A percentile compares a stretch with the other conserved stretches of the same genome.
Conservation (phyloP, 1,140 invertebrate species). For the Leptinotarsa undecemlineata region DNA sequence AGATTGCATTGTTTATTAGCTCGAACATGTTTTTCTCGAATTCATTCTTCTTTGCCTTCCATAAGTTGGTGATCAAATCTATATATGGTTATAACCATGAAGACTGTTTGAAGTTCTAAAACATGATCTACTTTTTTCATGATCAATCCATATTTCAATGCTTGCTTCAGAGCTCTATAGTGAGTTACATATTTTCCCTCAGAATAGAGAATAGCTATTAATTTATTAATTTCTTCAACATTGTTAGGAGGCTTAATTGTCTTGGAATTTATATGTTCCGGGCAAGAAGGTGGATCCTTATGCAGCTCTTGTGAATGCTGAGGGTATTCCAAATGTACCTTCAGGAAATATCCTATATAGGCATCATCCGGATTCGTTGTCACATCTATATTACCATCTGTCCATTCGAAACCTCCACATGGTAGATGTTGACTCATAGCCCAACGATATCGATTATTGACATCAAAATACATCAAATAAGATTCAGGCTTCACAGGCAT, state of each 20-base stretch:
- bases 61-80: slow-evolving; percentile 49
- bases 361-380: too few relatives aligned
- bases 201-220: too few relatives aligned
- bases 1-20: slow-evolving; percentile 55
- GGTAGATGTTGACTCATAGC: too few relatives aligned
- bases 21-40: slow-evolving; percentile 60
- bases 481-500: too few relatives aligned
- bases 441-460: too few relatives aligned
- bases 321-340: slow-evolving; percentile 31
- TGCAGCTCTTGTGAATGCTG: too few relatives aligned
- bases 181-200: slow-evolving; percentile 37
- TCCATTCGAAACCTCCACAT: too few relatives aligned
- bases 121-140: slow-evolving; percentile 50
- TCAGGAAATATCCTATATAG: too few relatives aligned
- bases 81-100: slow-evolving; percentile 52
- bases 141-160: slow-evolving; percentile 47
- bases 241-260: slow-evolving; percentile 41
- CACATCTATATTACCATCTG: too few relatives aligned
- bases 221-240: slow-evolving; percentile 36
- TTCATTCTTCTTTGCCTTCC: slow-evolving; percentile 46
- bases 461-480: too few relatives aligned
- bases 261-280: slow-evolving; percentile 43
- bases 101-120: slow-evolving; percentile 52
- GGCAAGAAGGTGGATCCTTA: slow-evolving; percentile 52
- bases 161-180: slow-evolving; percentile 49